These are phyloP conservation scores for Platypus cylindrus DNA, from an alignment of 2,888 invertebrate species.

Conservation along the genomic window DNA sequence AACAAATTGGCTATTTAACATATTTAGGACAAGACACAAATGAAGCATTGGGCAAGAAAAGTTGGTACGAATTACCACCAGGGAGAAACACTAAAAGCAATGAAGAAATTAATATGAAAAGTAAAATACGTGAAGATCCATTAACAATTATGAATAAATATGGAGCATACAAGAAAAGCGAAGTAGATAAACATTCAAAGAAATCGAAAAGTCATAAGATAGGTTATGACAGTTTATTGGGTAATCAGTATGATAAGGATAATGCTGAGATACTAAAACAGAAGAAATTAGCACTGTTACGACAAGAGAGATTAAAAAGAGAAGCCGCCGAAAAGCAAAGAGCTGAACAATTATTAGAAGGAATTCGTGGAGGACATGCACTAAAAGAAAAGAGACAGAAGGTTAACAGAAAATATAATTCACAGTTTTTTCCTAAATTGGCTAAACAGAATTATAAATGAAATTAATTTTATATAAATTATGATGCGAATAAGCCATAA, in stretches of 20 bases:
- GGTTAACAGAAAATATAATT: constrained; percentile 64
- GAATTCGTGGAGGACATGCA: constrained; percentile 43
- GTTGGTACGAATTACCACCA: constrained; percentile 78
- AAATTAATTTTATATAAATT: background rate
- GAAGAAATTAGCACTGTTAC: constrained; percentile 48
- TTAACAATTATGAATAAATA: constrained; percentile 54
- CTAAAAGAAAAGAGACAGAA: constrained; percentile 11
- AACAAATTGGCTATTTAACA: constrained; percentile 90
- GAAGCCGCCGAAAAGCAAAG: constrained; percentile 67
- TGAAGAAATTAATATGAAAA: constrained; percentile 52
- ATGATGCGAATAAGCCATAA: background rate
- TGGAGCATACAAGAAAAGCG: constrained; percentile 18
- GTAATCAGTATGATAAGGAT: constrained; percentile 15
- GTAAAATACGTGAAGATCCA: constrained; percentile 61
- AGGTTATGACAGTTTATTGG: constrained; percentile 14
- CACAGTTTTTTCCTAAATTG: constrained; percentile 88
- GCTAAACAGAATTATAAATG: constrained; percentile 60
- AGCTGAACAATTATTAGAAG: constrained; percentile 59
- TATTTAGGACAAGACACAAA: constrained; percentile 90
- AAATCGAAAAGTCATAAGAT: constrained; percentile 2
- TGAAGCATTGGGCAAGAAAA: constrained; percentile 69
- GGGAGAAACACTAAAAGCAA: constrained; percentile 39
- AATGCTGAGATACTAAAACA: constrained; percentile 27
- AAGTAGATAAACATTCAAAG: background rate
- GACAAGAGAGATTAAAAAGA: constrained; percentile 66